Conservation (phyloP, 1,140 invertebrate species). For the Danaus melanippus region DNA sequence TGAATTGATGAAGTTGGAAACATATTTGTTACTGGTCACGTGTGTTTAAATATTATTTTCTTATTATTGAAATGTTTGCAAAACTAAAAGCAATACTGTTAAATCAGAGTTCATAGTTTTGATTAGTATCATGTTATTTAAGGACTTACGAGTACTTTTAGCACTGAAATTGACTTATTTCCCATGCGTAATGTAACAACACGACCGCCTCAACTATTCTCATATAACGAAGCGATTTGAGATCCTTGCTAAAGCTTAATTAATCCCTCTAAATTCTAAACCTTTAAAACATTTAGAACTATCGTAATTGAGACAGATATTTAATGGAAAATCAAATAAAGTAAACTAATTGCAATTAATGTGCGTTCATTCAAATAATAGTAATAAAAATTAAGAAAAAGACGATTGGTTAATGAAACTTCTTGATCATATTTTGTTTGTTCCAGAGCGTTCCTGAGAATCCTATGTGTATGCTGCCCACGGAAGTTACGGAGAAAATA, state of each 20-base stretch:
- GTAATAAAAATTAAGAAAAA: background rate
- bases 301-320: background rate
- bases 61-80: background rate
- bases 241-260: constrained; percentile 10
- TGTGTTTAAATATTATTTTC: background rate
- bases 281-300: constrained; percentile 11
- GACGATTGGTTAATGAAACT: no score
- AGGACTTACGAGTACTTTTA: background rate
- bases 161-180: no score
- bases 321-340: no score
- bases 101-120: background rate
- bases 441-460: constrained; percentile 86
- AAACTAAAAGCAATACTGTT: background rate
- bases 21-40: no score
- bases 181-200: no score
- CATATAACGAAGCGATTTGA: no score
- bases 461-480: constrained; percentile 86
- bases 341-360: background rate
- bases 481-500: constrained; percentile 82
- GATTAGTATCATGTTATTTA: no score
- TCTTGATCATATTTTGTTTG: constrained; percentile 25
- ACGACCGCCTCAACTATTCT: no score
- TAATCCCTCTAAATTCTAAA: constrained; percentile 11
- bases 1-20: constrained; percentile 12
- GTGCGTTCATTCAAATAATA: background rate